Base-by-base conservation (phyloP, 2,888 invertebrate species). In the Choristoneura rosaceana region DNA sequence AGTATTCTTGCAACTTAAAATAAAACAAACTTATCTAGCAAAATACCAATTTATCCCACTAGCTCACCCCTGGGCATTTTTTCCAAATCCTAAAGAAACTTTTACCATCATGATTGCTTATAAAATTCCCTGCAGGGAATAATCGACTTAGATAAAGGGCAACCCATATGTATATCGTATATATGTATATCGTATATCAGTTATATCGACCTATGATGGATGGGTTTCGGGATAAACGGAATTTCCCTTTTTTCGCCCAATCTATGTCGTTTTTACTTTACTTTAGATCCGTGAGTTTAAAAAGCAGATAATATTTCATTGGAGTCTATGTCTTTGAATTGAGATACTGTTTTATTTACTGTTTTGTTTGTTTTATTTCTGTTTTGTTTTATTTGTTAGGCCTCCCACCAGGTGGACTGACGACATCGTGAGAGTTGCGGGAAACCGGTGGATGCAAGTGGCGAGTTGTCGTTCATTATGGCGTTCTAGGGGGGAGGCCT, bases 171-270 rank as follows among this genome's bases (percentile, higher is more conserved):
- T 47, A 17, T 55, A 25, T 38, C 38, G 4, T 25, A 62, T 41
- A 71, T 61, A 63, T 62, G 55, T 47, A 17, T 55, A 25, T 38
- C 38, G 4, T 25, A 62, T 41, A 71, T 61, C 47, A 61, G 45
- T 34, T 64, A 84, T 89, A 89, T 90, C 88, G 89, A 85, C 75
- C 76, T 79, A 75, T 93, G 93, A 93, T 93, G 87, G 93, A 93
- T 93, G 89, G 84, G 87, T 80, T 78, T 76, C 77, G 74, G 79
- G 84, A 87, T 87, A 83, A 84, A 85, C 79, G 75, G 79, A 82
- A 84, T 62, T 87, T 87, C 85, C 85, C 84, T 85, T 88, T 83
- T 92, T 89, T 89, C 87, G 82, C 79, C 86, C 83, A 90, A 88
- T 81, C 82, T 80, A 76, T 73, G 43, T 75, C 62, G 67, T 71